Evolutionary conservation across 1,140 invertebrate genomes (phyloP).

Genomic region (Bombus terrestris): DNA sequence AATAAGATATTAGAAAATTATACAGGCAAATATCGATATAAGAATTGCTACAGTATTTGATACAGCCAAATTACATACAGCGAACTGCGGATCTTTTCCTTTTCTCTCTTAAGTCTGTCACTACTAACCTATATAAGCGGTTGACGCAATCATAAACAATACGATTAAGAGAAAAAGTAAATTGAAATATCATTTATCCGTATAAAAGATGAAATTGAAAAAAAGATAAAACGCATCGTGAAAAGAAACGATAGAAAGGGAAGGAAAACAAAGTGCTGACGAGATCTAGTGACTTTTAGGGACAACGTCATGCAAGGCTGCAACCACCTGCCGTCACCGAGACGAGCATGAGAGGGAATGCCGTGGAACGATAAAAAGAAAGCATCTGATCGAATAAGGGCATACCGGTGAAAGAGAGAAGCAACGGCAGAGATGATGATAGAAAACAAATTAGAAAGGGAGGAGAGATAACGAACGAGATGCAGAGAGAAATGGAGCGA

Average conservation of each 20-base stretch:
- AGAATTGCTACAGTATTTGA: no score
- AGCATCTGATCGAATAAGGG: neutral
- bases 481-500: conserved; percentile 5
- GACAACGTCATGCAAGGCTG: conserved; percentile 39
- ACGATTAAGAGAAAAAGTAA: neutral
- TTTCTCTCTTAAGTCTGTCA: no score
- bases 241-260: neutral
- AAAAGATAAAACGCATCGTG: neutral
- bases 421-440: neutral
- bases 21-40: no score
- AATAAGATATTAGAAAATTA: no score
- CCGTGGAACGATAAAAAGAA: neutral
- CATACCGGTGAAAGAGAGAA: neutral
- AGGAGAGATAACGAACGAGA: neutral
- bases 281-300: conserved; percentile 57
- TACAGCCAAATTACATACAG: no score
- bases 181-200: neutral
- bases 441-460: neutral
- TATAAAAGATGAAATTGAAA: neutral
- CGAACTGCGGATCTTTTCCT: no score
- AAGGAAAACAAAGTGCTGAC: conserved; percentile 14
- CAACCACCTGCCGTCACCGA: conserved; percentile 68
- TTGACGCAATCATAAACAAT: neutral
- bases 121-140: neutral
- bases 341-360: conserved; percentile 6